Evolutionary conservation across 2,113 vertebrate species (phyloP).

Genomic region (Corythaeola cristata): DNA sequence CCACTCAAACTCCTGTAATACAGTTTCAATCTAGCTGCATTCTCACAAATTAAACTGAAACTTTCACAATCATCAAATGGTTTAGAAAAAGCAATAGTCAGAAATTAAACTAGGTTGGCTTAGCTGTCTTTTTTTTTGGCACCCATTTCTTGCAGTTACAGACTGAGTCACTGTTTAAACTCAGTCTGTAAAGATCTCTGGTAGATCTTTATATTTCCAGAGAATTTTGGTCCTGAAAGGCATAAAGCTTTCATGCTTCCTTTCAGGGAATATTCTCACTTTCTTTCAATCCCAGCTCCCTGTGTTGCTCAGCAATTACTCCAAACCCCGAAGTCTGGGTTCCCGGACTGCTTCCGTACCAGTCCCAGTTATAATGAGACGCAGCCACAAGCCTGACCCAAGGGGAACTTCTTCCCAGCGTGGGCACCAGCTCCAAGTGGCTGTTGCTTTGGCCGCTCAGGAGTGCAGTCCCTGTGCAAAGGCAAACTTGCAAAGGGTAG

Average conservation of each 20-base stretch:
- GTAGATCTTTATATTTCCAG: background rate
- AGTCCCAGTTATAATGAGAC: background rate
- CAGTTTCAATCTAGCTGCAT: background rate
- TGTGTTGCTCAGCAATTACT: background rate
- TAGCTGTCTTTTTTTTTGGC: background rate
- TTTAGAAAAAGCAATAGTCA: background rate
- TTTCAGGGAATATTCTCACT: background rate
- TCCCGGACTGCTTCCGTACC: background rate
- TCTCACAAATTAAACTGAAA: background rate
- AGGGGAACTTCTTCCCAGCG: background rate
- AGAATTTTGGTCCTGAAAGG: background rate
- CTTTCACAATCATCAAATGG: background rate
- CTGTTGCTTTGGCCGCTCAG: accelerated
- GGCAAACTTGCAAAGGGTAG: background rate
- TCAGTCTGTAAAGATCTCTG: no score
- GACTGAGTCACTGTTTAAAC: background rate
- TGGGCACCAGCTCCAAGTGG: background rate
- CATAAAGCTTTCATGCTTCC: background rate
- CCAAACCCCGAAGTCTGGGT: background rate
- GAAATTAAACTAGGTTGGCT: background rate
- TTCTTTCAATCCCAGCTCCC: background rate
- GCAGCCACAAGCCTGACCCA: background rate
- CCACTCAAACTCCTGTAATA: background rate
- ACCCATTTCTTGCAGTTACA: background rate
- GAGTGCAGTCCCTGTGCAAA: background rate